Conservation (phyloP, 2,113 vertebrate genomes). For the Dromas ardeola region DNA sequence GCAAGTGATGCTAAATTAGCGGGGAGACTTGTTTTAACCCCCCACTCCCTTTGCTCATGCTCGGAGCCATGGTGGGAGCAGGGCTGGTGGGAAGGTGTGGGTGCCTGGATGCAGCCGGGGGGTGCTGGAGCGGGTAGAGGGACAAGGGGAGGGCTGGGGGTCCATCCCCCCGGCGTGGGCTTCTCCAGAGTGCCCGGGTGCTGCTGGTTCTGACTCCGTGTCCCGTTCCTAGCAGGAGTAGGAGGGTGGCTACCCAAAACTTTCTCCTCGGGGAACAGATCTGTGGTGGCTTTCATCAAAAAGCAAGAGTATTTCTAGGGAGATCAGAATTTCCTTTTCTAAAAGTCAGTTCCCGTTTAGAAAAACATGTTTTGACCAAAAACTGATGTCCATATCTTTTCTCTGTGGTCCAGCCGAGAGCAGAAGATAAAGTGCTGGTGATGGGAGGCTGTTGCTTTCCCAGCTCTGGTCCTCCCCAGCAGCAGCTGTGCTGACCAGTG, state of each 20-base stretch:
- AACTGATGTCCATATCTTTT: background rate
- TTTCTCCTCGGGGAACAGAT: background rate
- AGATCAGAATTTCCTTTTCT: background rate
- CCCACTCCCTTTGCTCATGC: fast-evolving
- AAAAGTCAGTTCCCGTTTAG: background rate
- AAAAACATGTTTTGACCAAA: background rate
- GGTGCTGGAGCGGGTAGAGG: background rate
- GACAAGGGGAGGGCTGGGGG: background rate
- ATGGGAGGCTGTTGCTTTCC: background rate
- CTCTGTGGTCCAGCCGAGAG: background rate
- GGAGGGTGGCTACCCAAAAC: background rate
- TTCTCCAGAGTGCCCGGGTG: background rate
- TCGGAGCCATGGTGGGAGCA: background rate
- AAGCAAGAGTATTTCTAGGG: background rate
- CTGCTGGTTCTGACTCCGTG: background rate
- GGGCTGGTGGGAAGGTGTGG: background rate
- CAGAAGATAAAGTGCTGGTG: background rate
- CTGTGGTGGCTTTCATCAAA: fast-evolving
- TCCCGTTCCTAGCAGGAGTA: fast-evolving
- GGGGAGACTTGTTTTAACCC: fast-evolving
- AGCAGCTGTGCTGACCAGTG: fast-evolving
- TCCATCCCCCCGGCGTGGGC: fast-evolving
- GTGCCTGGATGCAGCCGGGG: fast-evolving
- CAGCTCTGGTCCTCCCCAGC: fast-evolving
- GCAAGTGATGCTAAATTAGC: background rate